These are phyloP conservation scores for Atrichornis clamosus DNA, from an alignment of 2,113 vertebrate species.

Conservation along the genomic window DNA sequence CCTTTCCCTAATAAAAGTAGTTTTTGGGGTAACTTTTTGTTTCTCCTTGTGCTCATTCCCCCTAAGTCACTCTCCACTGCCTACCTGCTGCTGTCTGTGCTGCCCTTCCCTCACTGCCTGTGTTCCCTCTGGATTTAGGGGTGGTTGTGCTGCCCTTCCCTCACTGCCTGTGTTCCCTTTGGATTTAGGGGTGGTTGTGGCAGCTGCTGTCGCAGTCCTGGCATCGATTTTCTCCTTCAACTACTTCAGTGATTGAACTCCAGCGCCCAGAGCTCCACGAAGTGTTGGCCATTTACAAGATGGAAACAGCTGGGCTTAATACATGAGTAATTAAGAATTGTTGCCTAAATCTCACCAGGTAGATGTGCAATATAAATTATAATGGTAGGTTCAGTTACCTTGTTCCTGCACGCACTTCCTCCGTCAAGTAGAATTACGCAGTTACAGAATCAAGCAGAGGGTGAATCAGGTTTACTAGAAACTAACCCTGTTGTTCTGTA, in stretches of 20 bases:
- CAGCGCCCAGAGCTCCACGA: not conserved
- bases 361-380: constrained; percentile 2
- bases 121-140: constrained; percentile 64
- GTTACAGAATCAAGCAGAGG: not conserved
- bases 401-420: constrained; percentile 22
- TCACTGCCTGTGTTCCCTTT: constrained; percentile 36
- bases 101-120: not conserved
- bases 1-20: not conserved
- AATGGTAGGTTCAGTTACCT: constrained; percentile 29
- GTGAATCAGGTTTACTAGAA: constrained; percentile 17
- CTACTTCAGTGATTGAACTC: constrained; percentile 76
- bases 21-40: not conserved
- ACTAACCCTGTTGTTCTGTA: not conserved
- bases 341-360: not conserved
- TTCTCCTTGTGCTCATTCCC: not conserved
- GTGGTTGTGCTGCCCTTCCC: constrained; percentile 47
- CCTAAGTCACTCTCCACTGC: not conserved
- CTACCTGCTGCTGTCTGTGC: not conserved
- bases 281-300: not conserved
- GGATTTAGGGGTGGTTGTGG: constrained; percentile 70
- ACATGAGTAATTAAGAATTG: not conserved
- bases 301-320: not conserved
- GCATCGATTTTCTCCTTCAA: constrained; percentile 72
- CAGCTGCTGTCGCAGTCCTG: constrained; percentile 67
- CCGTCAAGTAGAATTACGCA: not conserved